Conservation (phyloP, 2,113 vertebrate genomes). For the Forbesichthys agassizii region DNA sequence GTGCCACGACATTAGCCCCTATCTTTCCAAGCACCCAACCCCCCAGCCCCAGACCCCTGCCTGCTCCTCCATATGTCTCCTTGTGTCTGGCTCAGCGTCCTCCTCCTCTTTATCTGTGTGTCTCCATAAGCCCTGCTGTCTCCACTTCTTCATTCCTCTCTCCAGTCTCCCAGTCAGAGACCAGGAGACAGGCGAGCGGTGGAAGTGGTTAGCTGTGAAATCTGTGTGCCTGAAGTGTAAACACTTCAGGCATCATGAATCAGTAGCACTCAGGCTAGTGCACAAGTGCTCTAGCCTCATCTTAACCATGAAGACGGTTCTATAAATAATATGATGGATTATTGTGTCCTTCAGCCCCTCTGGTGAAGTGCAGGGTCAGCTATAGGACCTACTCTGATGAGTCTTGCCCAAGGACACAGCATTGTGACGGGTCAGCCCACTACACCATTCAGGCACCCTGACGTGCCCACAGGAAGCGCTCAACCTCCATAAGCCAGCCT, state of each 20-base stretch:
- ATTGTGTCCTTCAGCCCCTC: not conserved
- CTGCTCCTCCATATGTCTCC: conserved; percentile 12
- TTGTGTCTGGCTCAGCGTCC: not conserved
- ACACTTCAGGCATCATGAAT: conserved; percentile 9
- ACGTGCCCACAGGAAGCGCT: not conserved
- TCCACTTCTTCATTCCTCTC: conserved; percentile 16
- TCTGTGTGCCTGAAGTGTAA: not conserved
- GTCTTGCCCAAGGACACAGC: conserved; percentile 11
- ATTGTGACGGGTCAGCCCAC: not conserved
- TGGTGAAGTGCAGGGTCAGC: too few species aligned
- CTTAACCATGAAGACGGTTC: not conserved
- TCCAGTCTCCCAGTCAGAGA: not conserved
- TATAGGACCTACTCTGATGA: too few species aligned
- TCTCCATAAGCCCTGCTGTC: conserved; percentile 16
- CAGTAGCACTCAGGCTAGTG: conserved; percentile 3
- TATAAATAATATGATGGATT: conserved; percentile 11
- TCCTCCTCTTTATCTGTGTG: not conserved
- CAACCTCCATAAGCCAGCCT: conserved; percentile 27
- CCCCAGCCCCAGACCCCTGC: not conserved
- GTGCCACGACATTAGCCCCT: conserved; percentile 15
- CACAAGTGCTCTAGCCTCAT: not conserved
- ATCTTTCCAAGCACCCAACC: conserved; percentile 4
- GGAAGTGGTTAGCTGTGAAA: not conserved
- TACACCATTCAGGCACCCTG: too few species aligned
- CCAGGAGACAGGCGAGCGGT: not conserved